Base-by-base conservation (phyloP, 2,888 invertebrate species). In the Drosophila lacicola region DNA sequence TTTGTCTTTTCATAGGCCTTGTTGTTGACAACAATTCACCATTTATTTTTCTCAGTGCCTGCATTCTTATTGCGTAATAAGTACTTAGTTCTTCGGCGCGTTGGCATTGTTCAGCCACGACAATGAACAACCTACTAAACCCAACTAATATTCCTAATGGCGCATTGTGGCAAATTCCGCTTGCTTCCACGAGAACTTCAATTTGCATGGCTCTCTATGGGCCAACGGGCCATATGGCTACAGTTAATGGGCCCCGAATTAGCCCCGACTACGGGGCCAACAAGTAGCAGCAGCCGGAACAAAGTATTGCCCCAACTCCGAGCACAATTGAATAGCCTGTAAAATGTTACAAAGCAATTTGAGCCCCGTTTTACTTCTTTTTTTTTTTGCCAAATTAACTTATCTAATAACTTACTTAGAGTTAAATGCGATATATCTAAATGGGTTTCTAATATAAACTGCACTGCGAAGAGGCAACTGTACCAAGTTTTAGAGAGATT, bases 121-220 rank as follows among this genome's bases (percentile, higher is more conserved):
- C 75, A 75, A 75, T 75, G 56, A 64, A 29, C 45, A 71, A 46
- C 56, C 50, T 25, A 66, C 45, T 70, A 49, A 61, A 41, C 44
- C 50, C 44, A 42, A 55, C 67, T 51, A 74, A 74, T 71, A 73
- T 55, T 73, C 75, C 69, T 69, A 78, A 73, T 78, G 70, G 46
- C 57, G 64, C 77, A 65, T 75, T 73, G 73, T 78, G 46, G 64
- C 74, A 34, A 70, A 51, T 65, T 63, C 25, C 34, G 67, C 56
- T 55, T 72, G 73, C 78, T n/a, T n/a, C n/a, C 42, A 29, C 47
- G 45, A 68, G 56, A 77, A 69, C 64, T 77, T 73, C 68, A 69
- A 65, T 77, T 75, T 73, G 56, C 78, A 73, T 74, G 53, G 36
- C 41, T 25, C 41, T 45, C 66, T 41, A 19, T 19, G 46, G 65